phyloP scores from a whole-genome alignment of 1,140 invertebrate genomes.

The Ridgeia piscesae region DNA sequence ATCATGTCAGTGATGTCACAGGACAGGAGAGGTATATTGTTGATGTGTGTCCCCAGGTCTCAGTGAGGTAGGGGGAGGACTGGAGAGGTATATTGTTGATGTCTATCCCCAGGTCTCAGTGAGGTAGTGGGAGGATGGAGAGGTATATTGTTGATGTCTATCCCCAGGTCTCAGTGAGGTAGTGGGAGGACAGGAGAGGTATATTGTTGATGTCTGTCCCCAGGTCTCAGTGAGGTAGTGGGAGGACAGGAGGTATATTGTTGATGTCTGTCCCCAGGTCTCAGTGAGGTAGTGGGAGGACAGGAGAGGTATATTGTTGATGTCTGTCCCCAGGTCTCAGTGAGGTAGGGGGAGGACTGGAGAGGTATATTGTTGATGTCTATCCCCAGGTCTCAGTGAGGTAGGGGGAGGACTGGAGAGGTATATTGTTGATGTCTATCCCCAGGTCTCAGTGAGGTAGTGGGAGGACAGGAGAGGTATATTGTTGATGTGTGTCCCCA shows the following conservation, averaged over 20 bases:
- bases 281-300: constrained; percentile 83
- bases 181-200: too few relatives aligned
- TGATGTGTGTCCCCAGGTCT: too few relatives aligned
- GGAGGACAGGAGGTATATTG: background rate
- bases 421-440: background rate
- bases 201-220: background rate
- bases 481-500: constrained; percentile 7
- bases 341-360: constrained; percentile 91
- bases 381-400: too few relatives aligned
- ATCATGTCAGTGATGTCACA: background rate
- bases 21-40: too few relatives aligned
- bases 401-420: background rate
- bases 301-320: constrained; percentile 61
- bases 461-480: background rate
- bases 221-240: background rate
- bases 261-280: background rate
- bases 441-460: background rate
- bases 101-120: background rate
- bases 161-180: too few relatives aligned
- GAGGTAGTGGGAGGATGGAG: background rate
- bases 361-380: too few relatives aligned
- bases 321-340: constrained; percentile 43
- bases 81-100: background rate
- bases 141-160: constrained; percentile 10
- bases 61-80: too few relatives aligned